Conservation (phyloP, 2,797 vertebrate species). For the Rhynchotus rufescens region DNA sequence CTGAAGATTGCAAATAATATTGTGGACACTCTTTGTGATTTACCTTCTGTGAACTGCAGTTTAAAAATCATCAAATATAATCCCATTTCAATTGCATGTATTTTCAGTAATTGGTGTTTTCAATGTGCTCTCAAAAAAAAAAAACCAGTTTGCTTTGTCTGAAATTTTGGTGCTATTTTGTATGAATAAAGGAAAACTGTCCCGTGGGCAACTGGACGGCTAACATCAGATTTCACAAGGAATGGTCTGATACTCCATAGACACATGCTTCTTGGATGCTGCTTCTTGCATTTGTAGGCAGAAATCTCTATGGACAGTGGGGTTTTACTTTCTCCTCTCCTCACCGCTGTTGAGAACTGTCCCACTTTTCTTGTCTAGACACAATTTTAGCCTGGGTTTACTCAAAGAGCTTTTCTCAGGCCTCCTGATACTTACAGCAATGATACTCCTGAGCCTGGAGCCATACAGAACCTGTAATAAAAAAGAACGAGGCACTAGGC, state of each 20-base stretch:
- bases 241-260: background rate
- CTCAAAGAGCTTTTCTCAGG: conserved; percentile 26
- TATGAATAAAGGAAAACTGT: background rate
- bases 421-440: background rate
- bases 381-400: conserved; percentile 2
- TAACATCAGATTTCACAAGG: background rate
- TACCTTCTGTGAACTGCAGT: background rate
- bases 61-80: background rate
- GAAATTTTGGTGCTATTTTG: background rate
- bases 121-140: background rate
- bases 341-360: background rate
- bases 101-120: background rate
- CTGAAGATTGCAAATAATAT: background rate
- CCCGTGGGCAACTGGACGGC: background rate
- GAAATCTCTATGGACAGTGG: background rate
- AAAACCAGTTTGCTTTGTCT: background rate
- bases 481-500: conserved; percentile 11
- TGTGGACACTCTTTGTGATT: background rate
- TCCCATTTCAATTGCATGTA: background rate
- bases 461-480: conserved; percentile 6
- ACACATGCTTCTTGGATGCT: background rate
- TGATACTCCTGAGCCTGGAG: conserved; percentile 5
- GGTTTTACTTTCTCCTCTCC: background rate
- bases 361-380: background rate
- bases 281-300: background rate